Conservation (phyloP, 1,140 invertebrate species). For the Drosophila pruinosa region DNA sequence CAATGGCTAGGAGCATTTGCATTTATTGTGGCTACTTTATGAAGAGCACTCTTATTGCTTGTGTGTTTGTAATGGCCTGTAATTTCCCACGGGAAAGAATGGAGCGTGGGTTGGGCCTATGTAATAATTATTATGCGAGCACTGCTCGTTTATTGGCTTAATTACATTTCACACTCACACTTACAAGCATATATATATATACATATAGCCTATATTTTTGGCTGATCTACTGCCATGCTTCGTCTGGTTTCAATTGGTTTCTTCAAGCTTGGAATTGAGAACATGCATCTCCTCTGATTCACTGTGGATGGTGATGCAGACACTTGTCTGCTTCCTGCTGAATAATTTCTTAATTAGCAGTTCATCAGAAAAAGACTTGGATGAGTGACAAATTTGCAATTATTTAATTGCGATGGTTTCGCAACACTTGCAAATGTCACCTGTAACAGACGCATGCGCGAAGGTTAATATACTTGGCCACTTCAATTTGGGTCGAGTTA, state of each 20-base stretch:
- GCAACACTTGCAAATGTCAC: slow-evolving; percentile 5
- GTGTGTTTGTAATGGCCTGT: background rate
- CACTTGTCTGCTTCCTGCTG: slow-evolving; percentile 19
- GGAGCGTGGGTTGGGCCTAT: slow-evolving; percentile 7
- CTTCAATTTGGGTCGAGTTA: slow-evolving; percentile 13
- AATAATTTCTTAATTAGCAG: slow-evolving; percentile 40
- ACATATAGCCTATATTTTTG: slow-evolving; percentile 24
- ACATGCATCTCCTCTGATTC: slow-evolving; percentile 16
- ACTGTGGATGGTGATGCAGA: slow-evolving; percentile 16
- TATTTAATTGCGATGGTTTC: background rate
- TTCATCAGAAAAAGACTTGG: slow-evolving; percentile 37
- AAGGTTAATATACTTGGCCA: slow-evolving; percentile 51
- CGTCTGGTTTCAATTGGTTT: slow-evolving; percentile 52
- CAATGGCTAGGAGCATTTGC: slow-evolving; percentile 14
- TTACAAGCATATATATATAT: background rate
- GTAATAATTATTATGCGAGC: slow-evolving; percentile 33
- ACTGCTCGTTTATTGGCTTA: slow-evolving; percentile 40
- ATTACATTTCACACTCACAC: slow-evolving; percentile 25
- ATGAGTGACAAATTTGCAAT: slow-evolving; percentile 18
- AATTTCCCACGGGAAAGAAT: slow-evolving; percentile 16
- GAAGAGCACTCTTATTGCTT: background rate
- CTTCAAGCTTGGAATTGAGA: background rate
- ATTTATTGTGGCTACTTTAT: slow-evolving; percentile 32
- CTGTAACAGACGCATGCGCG: slow-evolving; percentile 50
- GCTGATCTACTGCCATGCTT: slow-evolving; percentile 14